These are phyloP conservation scores for human DNA, from an alignment of 2,113 vertebrate genomes.

Conservation along the genomic window GRCh38 chr14:58322501-58323000, in stretches of 20 bases:
- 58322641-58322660: neutral
- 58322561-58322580: neutral
- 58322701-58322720: too few species aligned
- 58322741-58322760: too few species aligned
- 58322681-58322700: rapidly evolving
- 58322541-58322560: neutral
- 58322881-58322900: neutral
- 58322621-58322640: neutral
- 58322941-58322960: neutral
- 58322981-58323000: neutral
- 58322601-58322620: neutral
- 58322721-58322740: too few species aligned
- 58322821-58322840: too few species aligned
- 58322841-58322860: too few species aligned
- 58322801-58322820: too few species aligned
- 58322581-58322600: neutral
- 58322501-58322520: neutral
- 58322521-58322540: neutral
- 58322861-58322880: neutral
- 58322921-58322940: neutral
- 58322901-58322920: neutral
- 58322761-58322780: too few species aligned
- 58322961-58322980: neutral
- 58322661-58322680: neutral
- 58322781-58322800: too few species aligned